Conservation (phyloP, 2,113 vertebrate genomes). For the Nestor notabilis region DNA sequence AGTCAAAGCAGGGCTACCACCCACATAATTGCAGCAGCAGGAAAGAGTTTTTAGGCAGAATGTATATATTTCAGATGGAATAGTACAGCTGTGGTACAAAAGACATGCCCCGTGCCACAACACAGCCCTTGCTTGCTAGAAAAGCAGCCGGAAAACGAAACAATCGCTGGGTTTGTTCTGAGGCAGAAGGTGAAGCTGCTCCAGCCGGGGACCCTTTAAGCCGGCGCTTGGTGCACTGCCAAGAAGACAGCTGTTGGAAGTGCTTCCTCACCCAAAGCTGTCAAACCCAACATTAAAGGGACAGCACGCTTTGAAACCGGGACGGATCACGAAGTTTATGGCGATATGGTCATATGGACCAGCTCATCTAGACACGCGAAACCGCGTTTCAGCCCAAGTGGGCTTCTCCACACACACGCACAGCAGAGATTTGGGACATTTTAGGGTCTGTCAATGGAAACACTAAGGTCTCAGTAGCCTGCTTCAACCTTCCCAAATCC, state of each 20-base stretch:
- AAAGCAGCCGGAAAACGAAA: constrained; percentile 76
- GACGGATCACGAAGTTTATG: constrained; percentile 68
- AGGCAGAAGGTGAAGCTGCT: constrained; percentile 79
- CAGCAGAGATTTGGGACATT: neutral
- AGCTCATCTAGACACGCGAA: neutral
- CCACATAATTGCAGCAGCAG: neutral
- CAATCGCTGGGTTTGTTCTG: constrained; percentile 80
- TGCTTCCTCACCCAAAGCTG: constrained; percentile 89
- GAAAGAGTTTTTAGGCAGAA: neutral
- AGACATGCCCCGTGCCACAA: constrained; percentile 40
- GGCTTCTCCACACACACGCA: neutral
- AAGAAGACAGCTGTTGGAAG: constrained; percentile 98
- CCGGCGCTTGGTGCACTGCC: constrained; percentile 89
- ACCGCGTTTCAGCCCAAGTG: neutral
- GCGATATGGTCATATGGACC: neutral
- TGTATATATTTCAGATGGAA: neutral
- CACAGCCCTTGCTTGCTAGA: constrained; percentile 43
- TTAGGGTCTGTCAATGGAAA: neutral
- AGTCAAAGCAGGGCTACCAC: neutral
- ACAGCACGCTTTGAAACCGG: constrained; percentile 61
- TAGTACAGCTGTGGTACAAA: neutral
- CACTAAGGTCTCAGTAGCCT: too few relatives aligned
- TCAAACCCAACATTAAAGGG: constrained; percentile 87
- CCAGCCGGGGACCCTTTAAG: constrained; percentile 87
- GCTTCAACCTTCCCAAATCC: neutral